Base-by-base conservation (phyloP, 2,888 invertebrate species). In the Drymonia ruficornis region DNA sequence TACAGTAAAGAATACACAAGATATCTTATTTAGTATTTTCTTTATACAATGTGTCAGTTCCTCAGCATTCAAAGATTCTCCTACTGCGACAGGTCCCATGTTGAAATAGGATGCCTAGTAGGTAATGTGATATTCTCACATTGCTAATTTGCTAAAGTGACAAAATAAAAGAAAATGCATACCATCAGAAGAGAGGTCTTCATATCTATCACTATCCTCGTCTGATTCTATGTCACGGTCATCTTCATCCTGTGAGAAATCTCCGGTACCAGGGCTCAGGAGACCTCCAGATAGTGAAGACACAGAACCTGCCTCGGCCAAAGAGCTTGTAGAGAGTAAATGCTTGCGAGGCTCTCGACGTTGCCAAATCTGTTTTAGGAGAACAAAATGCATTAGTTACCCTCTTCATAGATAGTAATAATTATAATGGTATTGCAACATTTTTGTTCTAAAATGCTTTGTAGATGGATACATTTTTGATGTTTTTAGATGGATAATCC, bases 281-380 rank as follows among this genome's bases (percentile, higher is more conserved):
- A 97, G 94, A 56, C 97, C 97, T 59, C 96, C 97, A 60, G 97
- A 97, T 18, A 97, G 83, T 7, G 97, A 97, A 28, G 97, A 97
- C 29, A 96, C 96, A 19, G 97, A 97, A 34, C 96, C 97, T 43
- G 96, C 97, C 84, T 98, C 97, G 23, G 96, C 97, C 70, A 96
- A 84, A 43, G 97, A 97, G 67, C 97, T 96, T 15, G 97, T 97
- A 8, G 97, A 97, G 50, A 97, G 85, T 60, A 98, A 91, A 89
- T 98, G 97, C 81, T 96, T 97, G 50, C 98, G 94, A 5, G 98
- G 97, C 81, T 98, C 98, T 59, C 98, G 93, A 38, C 97, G 94
- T 80, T 96, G 96, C 98, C 98, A 98, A 61, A 98, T 96, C 87
- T 96, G 88, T 42, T 52, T 40, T 40, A 40, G 8, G 15, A 40